phyloP scores from a whole-genome alignment of 2,888 invertebrate genomes.

The Drosophila kanekoi region DNA sequence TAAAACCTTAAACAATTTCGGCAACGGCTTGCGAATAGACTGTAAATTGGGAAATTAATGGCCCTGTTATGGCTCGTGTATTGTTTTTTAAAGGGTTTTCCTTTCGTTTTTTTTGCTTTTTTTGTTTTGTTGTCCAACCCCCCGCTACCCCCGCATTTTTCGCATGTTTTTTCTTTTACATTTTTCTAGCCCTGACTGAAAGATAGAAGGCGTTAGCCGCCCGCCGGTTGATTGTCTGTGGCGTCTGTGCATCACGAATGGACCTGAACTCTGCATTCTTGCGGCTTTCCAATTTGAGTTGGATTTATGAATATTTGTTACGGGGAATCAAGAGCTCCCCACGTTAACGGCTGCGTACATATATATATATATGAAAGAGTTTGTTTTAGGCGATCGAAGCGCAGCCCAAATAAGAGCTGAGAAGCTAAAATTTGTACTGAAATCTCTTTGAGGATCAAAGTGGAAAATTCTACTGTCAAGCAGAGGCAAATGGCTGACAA shows the following conservation, averaged over 20 bases:
- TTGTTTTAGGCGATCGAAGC: too few relatives aligned
- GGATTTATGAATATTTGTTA: constrained; percentile 9
- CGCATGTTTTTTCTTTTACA: constrained; percentile 42
- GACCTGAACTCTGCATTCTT: constrained; percentile 25
- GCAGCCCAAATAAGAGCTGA: too few relatives aligned
- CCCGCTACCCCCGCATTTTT: constrained; percentile 26
- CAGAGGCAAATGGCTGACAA: too few relatives aligned
- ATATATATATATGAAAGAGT: too few relatives aligned
- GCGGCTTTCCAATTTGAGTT: constrained; percentile 28
- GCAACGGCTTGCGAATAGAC: constrained; percentile 80
- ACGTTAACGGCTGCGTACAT: too few relatives aligned
- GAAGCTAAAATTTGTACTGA: too few relatives aligned
- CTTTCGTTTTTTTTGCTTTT: constrained; percentile 6
- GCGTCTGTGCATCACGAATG: constrained; percentile 22
- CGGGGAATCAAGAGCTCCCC: neutral
- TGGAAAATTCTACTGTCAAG: too few relatives aligned
- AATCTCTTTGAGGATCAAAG: too few relatives aligned
- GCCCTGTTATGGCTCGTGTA: constrained; percentile 79
- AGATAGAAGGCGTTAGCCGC: constrained; percentile 38
- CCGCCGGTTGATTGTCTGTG: constrained; percentile 7
- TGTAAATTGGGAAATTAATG: constrained; percentile 79
- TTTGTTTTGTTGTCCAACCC: constrained; percentile 9
- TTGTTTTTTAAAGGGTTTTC: constrained; percentile 78
- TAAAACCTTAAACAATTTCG: constrained; percentile 80
- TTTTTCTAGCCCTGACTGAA: constrained; percentile 27